Evolutionary conservation across 2,888 invertebrate species (phyloP).

Genomic region (Drosophila acutilabella): DNA sequence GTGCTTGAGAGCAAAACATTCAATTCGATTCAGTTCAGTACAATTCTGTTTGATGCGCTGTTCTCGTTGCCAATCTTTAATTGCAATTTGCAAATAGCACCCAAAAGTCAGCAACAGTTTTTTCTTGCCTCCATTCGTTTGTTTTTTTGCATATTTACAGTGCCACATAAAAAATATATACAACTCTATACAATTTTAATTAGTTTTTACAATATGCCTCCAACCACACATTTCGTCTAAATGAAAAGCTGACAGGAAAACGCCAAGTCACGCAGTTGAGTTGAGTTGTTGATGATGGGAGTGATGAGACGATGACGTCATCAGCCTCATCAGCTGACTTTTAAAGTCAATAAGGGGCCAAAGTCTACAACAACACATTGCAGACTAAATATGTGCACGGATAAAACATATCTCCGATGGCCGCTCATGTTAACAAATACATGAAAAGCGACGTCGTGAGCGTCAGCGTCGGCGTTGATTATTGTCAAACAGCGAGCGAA

Average conservation of each 20-base stretch:
- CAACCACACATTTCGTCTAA: constrained; percentile 16
- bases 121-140: constrained; percentile 2
- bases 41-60: neutral
- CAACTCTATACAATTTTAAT: constrained; percentile 56
- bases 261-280: constrained; percentile 53
- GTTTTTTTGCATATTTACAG: constrained; percentile 38
- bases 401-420: constrained; percentile 54
- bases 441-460: constrained; percentile 43
- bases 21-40: constrained; percentile 1
- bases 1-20: constrained; percentile 62
- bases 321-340: constrained; percentile 33
- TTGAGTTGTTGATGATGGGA: constrained; percentile 11
- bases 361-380: constrained; percentile 8
- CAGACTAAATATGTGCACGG: constrained; percentile 48
- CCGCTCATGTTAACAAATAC: constrained; percentile 62
- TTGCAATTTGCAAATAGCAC: constrained; percentile 56
- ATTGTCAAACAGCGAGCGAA: constrained; percentile 69
- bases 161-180: constrained; percentile 20
- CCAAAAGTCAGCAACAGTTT: constrained; percentile 54
- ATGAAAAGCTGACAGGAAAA: constrained; percentile 61
- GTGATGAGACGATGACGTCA: constrained; percentile 37
- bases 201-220: constrained; percentile 47
- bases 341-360: constrained; percentile 45
- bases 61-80: constrained; percentile 48
- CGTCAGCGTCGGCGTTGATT: constrained; percentile 67